Evolutionary conservation across 2,113 vertebrate species (phyloP), one percentile per base, ranked within the genome.

Genomic region (Elachura formosa): DNA sequence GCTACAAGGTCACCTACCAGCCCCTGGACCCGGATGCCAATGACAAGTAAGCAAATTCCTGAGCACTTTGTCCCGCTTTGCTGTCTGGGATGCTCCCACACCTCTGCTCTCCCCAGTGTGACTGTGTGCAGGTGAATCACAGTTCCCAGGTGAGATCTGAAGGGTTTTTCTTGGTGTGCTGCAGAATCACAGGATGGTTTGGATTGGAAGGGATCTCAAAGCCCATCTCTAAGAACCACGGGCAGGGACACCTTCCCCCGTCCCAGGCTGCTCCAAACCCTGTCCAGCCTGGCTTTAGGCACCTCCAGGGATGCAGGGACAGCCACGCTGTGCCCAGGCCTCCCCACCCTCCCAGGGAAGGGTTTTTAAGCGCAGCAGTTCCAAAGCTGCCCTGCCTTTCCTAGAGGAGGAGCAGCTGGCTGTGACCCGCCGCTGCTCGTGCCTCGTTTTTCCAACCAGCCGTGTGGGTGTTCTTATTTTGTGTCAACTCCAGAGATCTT

Each of bases 1-100:
- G 99, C 97, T 99, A 99, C 98, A 98, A 99, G 96, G 99, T 99
- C 87, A 99, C 99, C 24, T 99, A 99, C 91, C 98, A 98, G 69
- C 99, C 99, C 5, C 96, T 99, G 28, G 99, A 99, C 94, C 99
- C 99, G 5, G 99, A 99, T 58, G 96, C 97, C 8, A 98, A 98
- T 48, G 99, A 99, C 98, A 99, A 99, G 99, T 99, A 98, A 98
- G 98, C 88, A 36, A 14, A 69, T 48, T 83, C 62, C 78, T 4
- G 38, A 38, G 40, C 11, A 0, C 55, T 38, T 21, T 40, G n/a
- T 41, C 62, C 59, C 46, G 56, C 61, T 75, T 49, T 49, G 80
- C 75, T 88, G 34, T 43, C 40, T 17, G 28, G 33, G 69, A 16
- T 64, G 74, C 83, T 87, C 49, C 25, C 22, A 0, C 45, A 7